Evolutionary conservation across 2,113 vertebrate species (phyloP), one percentile per base, ranked within the genome.

Genomic region (Toxostoma redivivum): DNA sequence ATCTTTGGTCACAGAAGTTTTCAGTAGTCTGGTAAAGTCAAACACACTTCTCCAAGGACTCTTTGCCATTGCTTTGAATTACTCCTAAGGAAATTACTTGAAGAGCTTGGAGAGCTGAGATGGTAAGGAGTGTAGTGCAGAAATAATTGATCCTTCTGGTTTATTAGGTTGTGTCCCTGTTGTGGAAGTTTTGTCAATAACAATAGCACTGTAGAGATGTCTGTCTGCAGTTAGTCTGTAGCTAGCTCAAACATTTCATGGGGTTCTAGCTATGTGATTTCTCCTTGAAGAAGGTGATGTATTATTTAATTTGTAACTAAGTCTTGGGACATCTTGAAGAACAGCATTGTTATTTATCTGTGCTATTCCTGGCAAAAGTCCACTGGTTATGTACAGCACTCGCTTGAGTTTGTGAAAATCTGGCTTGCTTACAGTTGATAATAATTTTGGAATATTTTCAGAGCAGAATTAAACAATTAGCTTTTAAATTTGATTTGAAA

Each of bases 231-330:
- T 83, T 95, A 78, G 44, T 82, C 79, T 92, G 67, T 86, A 74
- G 92, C 82, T 83, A 74, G 90, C 93, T 96, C 80, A 95, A 88
- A 93, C 69, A 30, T 54, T 95, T 74, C 48, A 17, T 71, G 15
- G 77, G 85, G 82, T 71, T 94, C 79, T 72, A 88, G 64, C 58
- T 81, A 74, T 12, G 9, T 90, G 93, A 84, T 81, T 94, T 97
- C 96, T 94, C 90, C 95, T 97, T 95, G 96, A 95, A 84, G 72
- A 83, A 92, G 84, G 72, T 96, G 77, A 94, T 96, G 62, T 92
- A 89, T 97, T 97, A 93, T 96, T 97, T 97, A 97, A 95, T 95
- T 95, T 87, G 61, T 95, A 95, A 74, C 56, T 56, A 85, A 94
- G 92, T 92, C 78, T 53, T n/a, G 18, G 90, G 81, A 83, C 58